Percentiles rank a stretch among this genome's conserved stretches.
phyloP scores from a whole-genome alignment of 2,113 vertebrate genomes.

The Upupa epops region DNA sequence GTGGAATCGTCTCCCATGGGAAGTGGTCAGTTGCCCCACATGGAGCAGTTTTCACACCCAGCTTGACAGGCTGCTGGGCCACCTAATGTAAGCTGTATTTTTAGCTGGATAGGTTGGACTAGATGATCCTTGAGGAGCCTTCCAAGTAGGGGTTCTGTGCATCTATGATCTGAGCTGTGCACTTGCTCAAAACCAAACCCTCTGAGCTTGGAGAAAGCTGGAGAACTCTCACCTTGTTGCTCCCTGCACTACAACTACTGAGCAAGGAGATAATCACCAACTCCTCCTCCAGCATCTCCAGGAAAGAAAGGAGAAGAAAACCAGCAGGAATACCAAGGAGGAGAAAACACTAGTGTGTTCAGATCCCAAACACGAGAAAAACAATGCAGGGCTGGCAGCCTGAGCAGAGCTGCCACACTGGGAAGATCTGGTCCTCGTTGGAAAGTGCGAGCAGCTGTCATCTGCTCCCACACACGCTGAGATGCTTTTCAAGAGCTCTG shows the following conservation, averaged over 20 bases:
- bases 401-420: background rate
- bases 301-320: background rate
- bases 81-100: too few relatives aligned
- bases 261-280: background rate
- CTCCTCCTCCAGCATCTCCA: background rate
- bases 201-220: background rate
- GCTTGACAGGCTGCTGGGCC: too few relatives aligned
- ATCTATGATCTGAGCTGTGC: background rate
- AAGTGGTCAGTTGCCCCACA: too few relatives aligned
- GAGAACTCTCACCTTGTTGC: background rate
- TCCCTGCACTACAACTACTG: background rate
- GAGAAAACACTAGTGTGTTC: background rate
- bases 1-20: too few relatives aligned
- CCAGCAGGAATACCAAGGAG: background rate
- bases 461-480: background rate
- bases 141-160: too few relatives aligned
- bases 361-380: background rate
- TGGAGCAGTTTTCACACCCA: too few relatives aligned
- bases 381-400: background rate
- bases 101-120: too few relatives aligned
- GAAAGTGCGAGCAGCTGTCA: background rate
- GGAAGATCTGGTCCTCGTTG: background rate
- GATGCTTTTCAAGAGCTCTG: conserved; percentile 23
- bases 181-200: background rate
- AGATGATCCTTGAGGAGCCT: too few relatives aligned